These are phyloP conservation scores for Elgaria multicarinata DNA, from an alignment of 2,113 vertebrate genomes.

Conservation along the genomic window DNA sequence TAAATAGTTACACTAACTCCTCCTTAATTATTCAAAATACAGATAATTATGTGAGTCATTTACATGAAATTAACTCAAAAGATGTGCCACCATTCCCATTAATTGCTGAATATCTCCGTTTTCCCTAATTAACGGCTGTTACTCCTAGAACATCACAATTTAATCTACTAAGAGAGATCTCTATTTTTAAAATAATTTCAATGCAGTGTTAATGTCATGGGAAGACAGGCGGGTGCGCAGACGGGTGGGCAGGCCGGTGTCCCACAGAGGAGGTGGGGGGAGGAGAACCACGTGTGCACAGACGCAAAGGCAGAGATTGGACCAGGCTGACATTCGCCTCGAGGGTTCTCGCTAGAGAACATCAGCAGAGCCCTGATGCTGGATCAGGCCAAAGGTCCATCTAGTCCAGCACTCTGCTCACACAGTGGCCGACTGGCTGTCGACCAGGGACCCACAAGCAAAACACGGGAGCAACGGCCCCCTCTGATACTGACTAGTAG, in stretches of 20 bases:
- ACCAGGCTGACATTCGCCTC: not conserved
- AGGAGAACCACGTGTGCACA: too few relatives aligned
- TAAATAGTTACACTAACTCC: not conserved
- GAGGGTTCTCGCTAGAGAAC: not conserved
- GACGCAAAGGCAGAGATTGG: too few relatives aligned
- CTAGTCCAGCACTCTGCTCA: too few relatives aligned
- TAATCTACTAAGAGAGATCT: not conserved
- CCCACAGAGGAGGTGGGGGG: not conserved
- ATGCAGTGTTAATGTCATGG: not conserved
- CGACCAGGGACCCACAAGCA: too few relatives aligned
- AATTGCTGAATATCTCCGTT: conserved; percentile 8
- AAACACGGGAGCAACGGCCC: too few relatives aligned
- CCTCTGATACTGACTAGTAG: too few relatives aligned
- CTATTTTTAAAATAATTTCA: not conserved
- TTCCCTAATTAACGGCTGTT: conserved; percentile 10
- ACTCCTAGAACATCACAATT: conserved; percentile 7
- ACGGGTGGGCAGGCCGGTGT: not conserved
- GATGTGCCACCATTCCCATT: not conserved
- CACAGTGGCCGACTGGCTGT: too few relatives aligned
- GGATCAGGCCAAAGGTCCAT: too few relatives aligned
- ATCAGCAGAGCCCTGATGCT: too few relatives aligned
- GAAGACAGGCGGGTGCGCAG: not conserved
- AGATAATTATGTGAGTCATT: conserved; percentile 20
- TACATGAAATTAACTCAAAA: conserved; percentile 21
- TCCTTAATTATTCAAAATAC: not conserved